Conservation (phyloP, 37 sponge, comb jelly and placozoan species). For the Cliona cf. orientalis region DNA sequence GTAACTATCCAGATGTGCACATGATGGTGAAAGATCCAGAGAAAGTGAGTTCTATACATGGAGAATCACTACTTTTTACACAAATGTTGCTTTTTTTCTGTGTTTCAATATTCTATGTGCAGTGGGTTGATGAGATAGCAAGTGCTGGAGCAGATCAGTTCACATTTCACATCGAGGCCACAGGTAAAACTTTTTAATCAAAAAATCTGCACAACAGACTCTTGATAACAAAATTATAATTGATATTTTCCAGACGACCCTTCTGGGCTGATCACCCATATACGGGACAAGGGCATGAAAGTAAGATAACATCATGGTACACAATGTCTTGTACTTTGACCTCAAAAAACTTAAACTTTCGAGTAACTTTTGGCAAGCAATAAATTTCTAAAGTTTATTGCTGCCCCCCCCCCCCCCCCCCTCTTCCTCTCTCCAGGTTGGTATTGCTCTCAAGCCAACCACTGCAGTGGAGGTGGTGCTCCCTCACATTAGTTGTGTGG, state of each 20-base stretch:
- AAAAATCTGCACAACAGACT: too few relatives aligned
- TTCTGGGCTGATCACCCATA: slow-evolving; percentile 67
- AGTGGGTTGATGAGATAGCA: slow-evolving; percentile 98
- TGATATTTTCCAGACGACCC: slow-evolving; percentile 83
- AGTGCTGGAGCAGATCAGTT: slow-evolving; percentile 94
- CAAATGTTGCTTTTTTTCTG: too few relatives aligned
- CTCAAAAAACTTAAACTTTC: too few relatives aligned
- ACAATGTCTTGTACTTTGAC: too few relatives aligned
- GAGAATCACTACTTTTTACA: not conserved
- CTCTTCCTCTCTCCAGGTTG: too few relatives aligned
- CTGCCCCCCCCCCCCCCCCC: too few relatives aligned
- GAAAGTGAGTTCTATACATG: slow-evolving; percentile 41
- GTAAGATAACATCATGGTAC: too few relatives aligned
- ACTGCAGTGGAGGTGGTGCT: slow-evolving; percentile 84
- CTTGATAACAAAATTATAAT: too few relatives aligned
- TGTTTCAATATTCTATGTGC: too few relatives aligned
- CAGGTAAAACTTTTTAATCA: too few relatives aligned
- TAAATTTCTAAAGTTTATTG: too few relatives aligned
- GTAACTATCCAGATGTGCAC: slow-evolving; percentile 96
- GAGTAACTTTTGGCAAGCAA: too few relatives aligned
- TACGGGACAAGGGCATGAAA: slow-evolving; percentile 84
- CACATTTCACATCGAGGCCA: slow-evolving; percentile 95
- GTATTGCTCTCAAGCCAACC: slow-evolving; percentile 92
- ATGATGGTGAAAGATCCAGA: slow-evolving; percentile 99
- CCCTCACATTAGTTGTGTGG: slow-evolving; percentile 74